Percentiles rank a stretch among this genome's conserved stretches.
phyloP scores from a whole-genome alignment of 2,888 invertebrate species.

The Hofmannophila pseudospretella region DNA sequence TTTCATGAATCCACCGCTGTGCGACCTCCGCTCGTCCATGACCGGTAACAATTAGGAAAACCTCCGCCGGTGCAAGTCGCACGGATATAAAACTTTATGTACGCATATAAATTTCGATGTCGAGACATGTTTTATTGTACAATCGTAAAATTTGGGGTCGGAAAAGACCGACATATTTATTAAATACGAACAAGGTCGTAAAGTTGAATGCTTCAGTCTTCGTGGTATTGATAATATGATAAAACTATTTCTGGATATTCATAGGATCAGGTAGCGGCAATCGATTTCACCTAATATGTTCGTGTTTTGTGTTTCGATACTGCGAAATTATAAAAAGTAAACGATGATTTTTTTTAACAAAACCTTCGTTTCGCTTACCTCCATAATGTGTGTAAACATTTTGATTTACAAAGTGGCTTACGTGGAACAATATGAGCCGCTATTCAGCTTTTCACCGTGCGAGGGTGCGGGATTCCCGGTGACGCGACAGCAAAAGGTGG shows the following conservation, averaged over 20 bases:
- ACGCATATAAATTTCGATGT: constrained; percentile 76
- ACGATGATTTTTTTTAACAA: background rate
- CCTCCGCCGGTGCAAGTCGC: constrained; percentile 67
- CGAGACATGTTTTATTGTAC: constrained; percentile 77
- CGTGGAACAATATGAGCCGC: constrained; percentile 33
- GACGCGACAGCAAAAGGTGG: constrained; percentile 41
- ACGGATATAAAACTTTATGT: constrained; percentile 76
- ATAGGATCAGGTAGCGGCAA: constrained; percentile 2
- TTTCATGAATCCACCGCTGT: background rate
- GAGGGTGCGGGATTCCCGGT: constrained; percentile 49
- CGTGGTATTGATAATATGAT: constrained; percentile 64
- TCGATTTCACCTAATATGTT: background rate
- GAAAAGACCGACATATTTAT: constrained; percentile 76
- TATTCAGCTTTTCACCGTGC: constrained; percentile 51
- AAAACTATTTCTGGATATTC: constrained; percentile 52
- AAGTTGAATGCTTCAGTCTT: constrained; percentile 69
- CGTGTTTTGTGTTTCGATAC: background rate
- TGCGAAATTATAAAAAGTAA: background rate
- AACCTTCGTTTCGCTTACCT: background rate
- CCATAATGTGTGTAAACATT: background rate
- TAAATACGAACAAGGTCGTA: constrained; percentile 75
- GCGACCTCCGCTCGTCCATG: constrained; percentile 50
- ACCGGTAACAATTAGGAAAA: constrained; percentile 72
- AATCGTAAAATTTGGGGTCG: constrained; percentile 73
- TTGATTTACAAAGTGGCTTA: background rate